A percentile compares a stretch with the other conserved stretches of the same genome.
phyloP scores from a whole-genome alignment of 2,113 vertebrate species.

The Prinia subflava region DNA sequence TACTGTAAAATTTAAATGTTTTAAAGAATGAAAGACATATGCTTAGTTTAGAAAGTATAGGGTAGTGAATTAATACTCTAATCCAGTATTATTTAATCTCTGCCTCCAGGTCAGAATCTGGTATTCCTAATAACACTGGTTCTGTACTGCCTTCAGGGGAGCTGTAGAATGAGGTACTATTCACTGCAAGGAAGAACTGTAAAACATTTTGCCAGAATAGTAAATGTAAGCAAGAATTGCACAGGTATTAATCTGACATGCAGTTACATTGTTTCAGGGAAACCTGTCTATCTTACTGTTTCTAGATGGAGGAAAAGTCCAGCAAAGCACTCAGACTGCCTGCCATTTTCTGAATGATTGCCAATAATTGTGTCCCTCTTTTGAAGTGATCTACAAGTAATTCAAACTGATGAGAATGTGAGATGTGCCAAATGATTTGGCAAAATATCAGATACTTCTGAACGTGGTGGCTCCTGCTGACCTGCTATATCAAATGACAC shows the following conservation, averaged over 20 bases:
- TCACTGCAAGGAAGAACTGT: not conserved
- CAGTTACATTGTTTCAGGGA: constrained; percentile 39
- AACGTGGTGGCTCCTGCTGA: constrained; percentile 61
- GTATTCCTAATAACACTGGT: not conserved
- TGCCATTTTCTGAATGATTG: constrained; percentile 41
- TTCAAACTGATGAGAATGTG: constrained; percentile 71
- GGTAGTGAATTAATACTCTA: not conserved
- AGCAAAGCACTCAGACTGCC: constrained; percentile 69
- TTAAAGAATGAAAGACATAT: not conserved
- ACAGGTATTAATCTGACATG: not conserved
- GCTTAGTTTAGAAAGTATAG: not conserved
- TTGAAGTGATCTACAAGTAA: constrained; percentile 75
- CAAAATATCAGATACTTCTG: constrained; percentile 52
- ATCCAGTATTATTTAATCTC: not conserved
- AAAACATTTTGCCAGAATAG: not conserved
- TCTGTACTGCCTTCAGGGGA: not conserved
- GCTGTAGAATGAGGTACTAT: not conserved
- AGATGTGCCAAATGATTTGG: constrained; percentile 74
- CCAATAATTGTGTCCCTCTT: constrained; percentile 72
- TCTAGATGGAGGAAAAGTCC: constrained; percentile 24
- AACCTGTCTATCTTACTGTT: constrained; percentile 53
- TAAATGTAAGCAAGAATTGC: constrained; percentile 6
- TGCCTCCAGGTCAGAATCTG: not conserved
- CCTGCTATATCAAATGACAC: constrained; percentile 55
- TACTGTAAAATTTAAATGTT: not conserved